Conservation (phyloP, 2,113 vertebrate species). For the Empidonax traillii region DNA sequence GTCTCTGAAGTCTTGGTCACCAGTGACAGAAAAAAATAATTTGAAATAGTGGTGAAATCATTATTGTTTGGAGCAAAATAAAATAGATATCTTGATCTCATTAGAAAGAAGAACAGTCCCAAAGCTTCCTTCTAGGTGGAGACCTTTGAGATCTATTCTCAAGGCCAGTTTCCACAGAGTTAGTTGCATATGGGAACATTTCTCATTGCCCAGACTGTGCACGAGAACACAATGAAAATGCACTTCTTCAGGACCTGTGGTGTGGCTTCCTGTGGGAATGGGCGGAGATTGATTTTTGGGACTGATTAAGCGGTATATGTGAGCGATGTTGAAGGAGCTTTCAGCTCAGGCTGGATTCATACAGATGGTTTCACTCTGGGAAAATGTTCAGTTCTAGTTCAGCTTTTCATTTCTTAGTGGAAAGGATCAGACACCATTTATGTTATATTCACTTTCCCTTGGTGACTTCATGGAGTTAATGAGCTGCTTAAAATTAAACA, state of each 20-base stretch:
- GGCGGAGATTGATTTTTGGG: not conserved
- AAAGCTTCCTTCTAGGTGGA: not conserved
- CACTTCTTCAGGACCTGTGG: not conserved
- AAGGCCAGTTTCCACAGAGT: not conserved
- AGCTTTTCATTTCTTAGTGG: not conserved
- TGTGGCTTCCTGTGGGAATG: not conserved
- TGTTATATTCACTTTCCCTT: not conserved
- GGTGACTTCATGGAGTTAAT: not conserved
- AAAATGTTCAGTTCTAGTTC: not conserved
- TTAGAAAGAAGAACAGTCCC: not conserved
- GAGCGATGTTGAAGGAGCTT: not conserved
- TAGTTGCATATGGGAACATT: accelerated
- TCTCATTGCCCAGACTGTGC: accelerated
- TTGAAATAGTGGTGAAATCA: not conserved
- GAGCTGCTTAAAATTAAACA: constrained; percentile 1
- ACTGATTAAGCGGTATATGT: not conserved
- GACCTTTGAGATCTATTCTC: not conserved
- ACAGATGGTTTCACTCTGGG: not conserved
- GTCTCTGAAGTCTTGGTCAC: not conserved
- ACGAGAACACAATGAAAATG: not conserved
- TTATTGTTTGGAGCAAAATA: not conserved
- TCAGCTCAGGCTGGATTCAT: not conserved
- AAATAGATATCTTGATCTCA: not conserved
- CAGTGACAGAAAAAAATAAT: not conserved
- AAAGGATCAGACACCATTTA: not conserved